These are phyloP conservation scores for Agapostemon virescens DNA, from an alignment of 2,888 invertebrate species.

Conservation along the genomic window DNA sequence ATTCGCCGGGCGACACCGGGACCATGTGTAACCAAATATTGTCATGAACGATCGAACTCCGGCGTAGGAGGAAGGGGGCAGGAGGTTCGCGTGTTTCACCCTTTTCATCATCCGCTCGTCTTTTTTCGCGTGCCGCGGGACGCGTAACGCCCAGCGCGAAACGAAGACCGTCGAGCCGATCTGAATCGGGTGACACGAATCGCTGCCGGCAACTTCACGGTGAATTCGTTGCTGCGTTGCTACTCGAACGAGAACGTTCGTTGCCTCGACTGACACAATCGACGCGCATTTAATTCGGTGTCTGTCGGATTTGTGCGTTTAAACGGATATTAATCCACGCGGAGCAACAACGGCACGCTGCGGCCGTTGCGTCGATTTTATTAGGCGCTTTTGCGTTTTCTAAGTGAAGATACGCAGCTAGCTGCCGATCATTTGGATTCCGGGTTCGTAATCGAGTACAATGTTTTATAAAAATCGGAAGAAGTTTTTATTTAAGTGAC, in stretches of 20 bases:
- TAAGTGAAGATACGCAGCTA: not conserved
- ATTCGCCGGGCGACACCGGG: slow-evolving; percentile 40
- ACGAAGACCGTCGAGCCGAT: slow-evolving; percentile 52
- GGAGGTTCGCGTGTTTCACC: slow-evolving; percentile 35
- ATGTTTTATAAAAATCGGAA: too few relatives aligned
- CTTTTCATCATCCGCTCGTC: slow-evolving; percentile 52
- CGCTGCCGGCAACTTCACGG: slow-evolving; percentile 47
- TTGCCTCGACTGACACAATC: slow-evolving; percentile 36
- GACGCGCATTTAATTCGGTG: slow-evolving; percentile 48
- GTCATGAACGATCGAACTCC: slow-evolving; percentile 54
- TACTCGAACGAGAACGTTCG: slow-evolving; percentile 10
- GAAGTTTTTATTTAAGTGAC: too few relatives aligned
- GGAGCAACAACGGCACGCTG: slow-evolving; percentile 1
- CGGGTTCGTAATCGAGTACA: too few relatives aligned
- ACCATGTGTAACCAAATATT: slow-evolving; percentile 57
- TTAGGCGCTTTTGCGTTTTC: not conserved
- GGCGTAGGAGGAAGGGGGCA: not conserved
- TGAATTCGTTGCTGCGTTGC: slow-evolving; percentile 40
- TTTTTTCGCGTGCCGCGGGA: slow-evolving; percentile 40
- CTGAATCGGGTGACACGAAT: slow-evolving; percentile 46
- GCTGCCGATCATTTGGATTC: too few relatives aligned
- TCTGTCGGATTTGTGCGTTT: slow-evolving; percentile 45
- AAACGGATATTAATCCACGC: slow-evolving; percentile 43
- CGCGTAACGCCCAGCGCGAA: slow-evolving; percentile 20
- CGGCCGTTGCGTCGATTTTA: not conserved